Conservation (phyloP, 2,797 vertebrate species). For the Philypnodon macrostomus region DNA sequence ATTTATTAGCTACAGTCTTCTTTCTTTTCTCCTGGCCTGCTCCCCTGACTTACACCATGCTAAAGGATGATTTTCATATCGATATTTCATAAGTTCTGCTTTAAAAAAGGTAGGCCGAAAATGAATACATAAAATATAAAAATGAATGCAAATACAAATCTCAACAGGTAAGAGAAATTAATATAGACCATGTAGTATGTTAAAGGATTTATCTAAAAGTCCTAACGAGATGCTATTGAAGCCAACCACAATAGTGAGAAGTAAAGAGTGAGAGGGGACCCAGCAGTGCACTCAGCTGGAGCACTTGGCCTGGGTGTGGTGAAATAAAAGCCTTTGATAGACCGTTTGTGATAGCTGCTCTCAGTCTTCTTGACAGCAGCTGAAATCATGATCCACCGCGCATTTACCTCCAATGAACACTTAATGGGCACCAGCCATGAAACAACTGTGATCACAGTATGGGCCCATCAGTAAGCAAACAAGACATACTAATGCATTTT, state of each 20-base stretch:
- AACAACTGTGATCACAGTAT: slow-evolving; percentile 16
- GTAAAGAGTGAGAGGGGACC: slow-evolving; percentile 32
- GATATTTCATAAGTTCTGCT: too few species aligned
- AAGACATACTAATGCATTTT: too few species aligned
- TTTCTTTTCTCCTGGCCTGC: too few species aligned
- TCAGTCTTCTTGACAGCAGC: slow-evolving; percentile 38
- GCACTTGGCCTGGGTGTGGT: slow-evolving; percentile 27
- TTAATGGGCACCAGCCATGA: slow-evolving; percentile 38
- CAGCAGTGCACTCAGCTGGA: slow-evolving; percentile 37
- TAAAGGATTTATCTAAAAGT: too few species aligned
- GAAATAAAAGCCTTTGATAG: slow-evolving; percentile 37
- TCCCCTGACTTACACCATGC: too few species aligned
- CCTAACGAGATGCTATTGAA: slow-evolving; percentile 18
- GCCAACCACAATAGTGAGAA: slow-evolving; percentile 13
- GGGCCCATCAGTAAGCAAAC: slow-evolving; percentile 20
- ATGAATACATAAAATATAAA: too few species aligned
- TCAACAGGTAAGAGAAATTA: too few species aligned
- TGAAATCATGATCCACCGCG: slow-evolving; percentile 37
- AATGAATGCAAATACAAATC: too few species aligned
- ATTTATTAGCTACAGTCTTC: too few species aligned
- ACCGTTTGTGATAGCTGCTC: slow-evolving; percentile 30
- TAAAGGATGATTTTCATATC: too few species aligned
- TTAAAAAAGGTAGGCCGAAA: too few species aligned
- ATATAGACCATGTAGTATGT: too few species aligned
- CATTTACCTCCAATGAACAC: slow-evolving; percentile 33